Percentiles rank a stretch among this genome's conserved stretches.
These are phyloP conservation scores for Corythornis vintsioides DNA, from an alignment of 2,113 vertebrate species.

Conservation along the genomic window DNA sequence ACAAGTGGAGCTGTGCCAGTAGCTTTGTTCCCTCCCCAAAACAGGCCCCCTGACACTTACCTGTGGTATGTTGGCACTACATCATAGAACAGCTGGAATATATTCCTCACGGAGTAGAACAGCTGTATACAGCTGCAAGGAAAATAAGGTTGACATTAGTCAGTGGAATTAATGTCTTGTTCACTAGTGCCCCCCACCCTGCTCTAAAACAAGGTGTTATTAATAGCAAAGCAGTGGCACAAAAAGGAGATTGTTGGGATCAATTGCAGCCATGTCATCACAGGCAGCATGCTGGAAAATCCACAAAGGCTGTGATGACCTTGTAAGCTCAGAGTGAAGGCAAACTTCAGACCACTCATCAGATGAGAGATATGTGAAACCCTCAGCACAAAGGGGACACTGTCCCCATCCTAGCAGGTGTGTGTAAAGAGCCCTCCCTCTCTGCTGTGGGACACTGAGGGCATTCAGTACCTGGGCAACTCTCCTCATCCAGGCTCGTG, in stretches of 20 bases:
- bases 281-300: not conserved
- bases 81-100: slow-evolving; percentile 96
- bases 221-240: not conserved
- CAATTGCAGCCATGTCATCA: not conserved
- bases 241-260: not conserved
- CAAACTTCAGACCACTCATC: not conserved
- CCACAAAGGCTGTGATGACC: not conserved
- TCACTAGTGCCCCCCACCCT: not conserved
- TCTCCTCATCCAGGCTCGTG: not conserved
- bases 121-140: slow-evolving; percentile 86
- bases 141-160: not conserved
- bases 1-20: not conserved
- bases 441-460: not conserved
- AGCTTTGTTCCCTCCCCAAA: not conserved
- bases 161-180: accelerated
- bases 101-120: slow-evolving; percentile 92
- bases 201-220: not conserved
- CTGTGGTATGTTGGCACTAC: slow-evolving; percentile 96
- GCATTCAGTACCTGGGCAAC: not conserved
- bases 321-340: not conserved
- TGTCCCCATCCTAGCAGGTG: not conserved
- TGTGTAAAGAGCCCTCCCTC: not conserved
- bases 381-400: not conserved
- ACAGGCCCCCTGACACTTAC: slow-evolving; percentile 73
- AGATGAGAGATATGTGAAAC: not conserved